Percentiles rank a stretch among this genome's conserved stretches.
Evolutionary conservation across 2,113 vertebrate species (phyloP).

Genomic region (Abramis brama): DNA sequence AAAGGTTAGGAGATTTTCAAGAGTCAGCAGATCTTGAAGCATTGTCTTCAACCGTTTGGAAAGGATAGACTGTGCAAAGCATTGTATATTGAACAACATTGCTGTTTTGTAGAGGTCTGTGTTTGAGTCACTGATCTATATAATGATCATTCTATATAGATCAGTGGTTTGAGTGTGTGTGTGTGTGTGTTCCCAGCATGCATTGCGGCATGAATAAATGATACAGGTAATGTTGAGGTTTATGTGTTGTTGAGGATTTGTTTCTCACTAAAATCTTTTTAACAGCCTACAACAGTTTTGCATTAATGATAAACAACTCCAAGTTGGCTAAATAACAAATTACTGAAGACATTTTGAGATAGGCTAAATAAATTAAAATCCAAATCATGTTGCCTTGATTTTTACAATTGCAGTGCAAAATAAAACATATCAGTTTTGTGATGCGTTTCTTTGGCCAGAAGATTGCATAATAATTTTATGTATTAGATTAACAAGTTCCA

Average conservation of each 20-base stretch:
- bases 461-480: neutral
- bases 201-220: neutral
- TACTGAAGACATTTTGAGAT: neutral
- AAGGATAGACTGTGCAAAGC: neutral
- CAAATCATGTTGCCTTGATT: neutral
- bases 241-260: neutral
- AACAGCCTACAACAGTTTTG: neutral
- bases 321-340: neutral
- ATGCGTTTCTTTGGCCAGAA: neutral
- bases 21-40: neutral
- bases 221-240: neutral
- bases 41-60: neutral
- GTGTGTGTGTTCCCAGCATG: neutral
- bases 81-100: neutral
- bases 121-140: too few species aligned
- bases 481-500: neutral
- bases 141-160: too few species aligned
- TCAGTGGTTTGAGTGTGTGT: too few species aligned
- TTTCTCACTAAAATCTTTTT: neutral
- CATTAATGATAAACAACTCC: neutral
- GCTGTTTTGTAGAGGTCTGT: neutral
- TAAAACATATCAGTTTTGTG: neutral
- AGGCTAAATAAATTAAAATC: neutral
- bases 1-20: neutral
- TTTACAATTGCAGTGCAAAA: neutral